These are phyloP conservation scores for Miichthys miiuy DNA, from an alignment of 2,797 vertebrate genomes.

Conservation along the genomic window DNA sequence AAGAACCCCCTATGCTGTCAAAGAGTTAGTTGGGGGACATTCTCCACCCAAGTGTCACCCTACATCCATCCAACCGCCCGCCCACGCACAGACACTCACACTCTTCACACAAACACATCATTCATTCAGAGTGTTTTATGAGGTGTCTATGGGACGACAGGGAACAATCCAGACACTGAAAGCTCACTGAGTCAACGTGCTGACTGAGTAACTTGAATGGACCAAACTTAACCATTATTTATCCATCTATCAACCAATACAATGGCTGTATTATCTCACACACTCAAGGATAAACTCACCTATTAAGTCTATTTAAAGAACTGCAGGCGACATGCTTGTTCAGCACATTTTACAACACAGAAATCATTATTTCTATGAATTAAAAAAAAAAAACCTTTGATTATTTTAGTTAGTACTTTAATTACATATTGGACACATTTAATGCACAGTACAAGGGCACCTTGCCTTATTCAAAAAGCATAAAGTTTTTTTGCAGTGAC, in stretches of 20 bases:
- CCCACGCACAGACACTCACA: slow-evolving; percentile 26
- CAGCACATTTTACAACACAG: slow-evolving; percentile 6
- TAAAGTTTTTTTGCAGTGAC: neutral
- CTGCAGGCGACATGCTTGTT: neutral
- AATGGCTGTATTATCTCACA: slow-evolving; percentile 42
- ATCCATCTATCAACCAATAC: slow-evolving; percentile 39
- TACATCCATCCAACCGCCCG: slow-evolving; percentile 42
- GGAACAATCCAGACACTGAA: slow-evolving; percentile 58
- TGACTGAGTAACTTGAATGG: slow-evolving; percentile 43
- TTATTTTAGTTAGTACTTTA: neutral
- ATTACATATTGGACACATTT: neutral
- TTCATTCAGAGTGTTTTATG: slow-evolving; percentile 73
- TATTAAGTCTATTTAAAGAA: slow-evolving; percentile 13
- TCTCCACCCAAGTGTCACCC: slow-evolving; percentile 50
- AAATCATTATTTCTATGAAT: neutral
- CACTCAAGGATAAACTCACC: slow-evolving; percentile 29
- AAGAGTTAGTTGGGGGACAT: slow-evolving; percentile 53
- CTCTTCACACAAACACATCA: slow-evolving; percentile 67
- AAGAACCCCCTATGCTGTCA: slow-evolving; percentile 49
- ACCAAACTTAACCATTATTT: slow-evolving; percentile 47
- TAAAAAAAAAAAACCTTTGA: neutral
- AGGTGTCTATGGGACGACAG: slow-evolving; percentile 60
- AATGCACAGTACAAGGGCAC: neutral
- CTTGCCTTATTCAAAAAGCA: neutral
- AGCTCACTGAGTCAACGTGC: slow-evolving; percentile 40